Evolutionary conservation across 2,113 vertebrate species (phyloP).

Genomic region (Leuciscus idus): DNA sequence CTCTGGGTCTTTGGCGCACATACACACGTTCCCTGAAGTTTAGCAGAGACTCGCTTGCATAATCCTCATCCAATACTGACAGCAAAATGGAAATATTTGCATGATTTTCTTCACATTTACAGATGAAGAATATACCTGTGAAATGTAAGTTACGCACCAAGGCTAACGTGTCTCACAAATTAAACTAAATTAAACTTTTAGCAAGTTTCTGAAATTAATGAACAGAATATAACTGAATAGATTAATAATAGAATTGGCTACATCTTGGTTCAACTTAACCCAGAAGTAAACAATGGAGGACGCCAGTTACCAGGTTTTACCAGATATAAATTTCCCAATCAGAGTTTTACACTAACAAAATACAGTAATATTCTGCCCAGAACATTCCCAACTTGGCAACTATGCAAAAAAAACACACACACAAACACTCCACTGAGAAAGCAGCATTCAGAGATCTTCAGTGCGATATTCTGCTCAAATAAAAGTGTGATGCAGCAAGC

Average conservation of each 20-base stretch:
- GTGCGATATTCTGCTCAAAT: background rate
- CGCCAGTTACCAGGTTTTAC: background rate
- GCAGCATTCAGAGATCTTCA: background rate
- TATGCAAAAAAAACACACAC: too few species aligned
- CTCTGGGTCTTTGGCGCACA: too few species aligned
- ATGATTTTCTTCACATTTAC: background rate
- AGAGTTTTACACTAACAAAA: too few species aligned
- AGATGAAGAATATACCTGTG: too few species aligned
- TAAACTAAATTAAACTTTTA: too few species aligned
- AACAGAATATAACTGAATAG: background rate
- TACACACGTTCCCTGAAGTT: too few species aligned
- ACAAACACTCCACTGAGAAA: too few species aligned
- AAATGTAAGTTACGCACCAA: too few species aligned
- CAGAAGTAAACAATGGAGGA: background rate
- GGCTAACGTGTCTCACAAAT: too few species aligned
- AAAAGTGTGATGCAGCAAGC: background rate
- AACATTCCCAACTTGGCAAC: background rate
- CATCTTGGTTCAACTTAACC: background rate
- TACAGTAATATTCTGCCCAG: background rate
- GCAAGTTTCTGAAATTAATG: background rate
- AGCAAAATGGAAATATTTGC: background rate
- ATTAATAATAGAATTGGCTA: background rate
- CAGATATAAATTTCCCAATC: too few species aligned
- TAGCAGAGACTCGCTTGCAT: too few species aligned
- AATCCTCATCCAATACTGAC: too few species aligned